Base-by-base conservation (phyloP, 2,888 invertebrate genomes). In the Nomada fabriciana region DNA sequence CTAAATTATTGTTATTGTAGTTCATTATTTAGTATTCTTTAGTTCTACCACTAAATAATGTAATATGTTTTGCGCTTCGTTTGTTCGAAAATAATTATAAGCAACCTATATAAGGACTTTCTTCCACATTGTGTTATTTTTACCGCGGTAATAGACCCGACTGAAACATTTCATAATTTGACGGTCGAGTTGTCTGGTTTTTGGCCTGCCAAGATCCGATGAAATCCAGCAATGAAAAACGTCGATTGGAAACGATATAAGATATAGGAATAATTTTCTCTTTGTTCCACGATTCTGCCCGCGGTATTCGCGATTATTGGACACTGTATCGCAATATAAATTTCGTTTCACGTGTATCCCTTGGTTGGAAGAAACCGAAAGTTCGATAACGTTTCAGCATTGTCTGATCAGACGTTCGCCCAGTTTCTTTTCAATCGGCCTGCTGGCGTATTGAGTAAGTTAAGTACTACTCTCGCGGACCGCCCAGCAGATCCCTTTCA, bases 161-260 rank as follows among this genome's bases (percentile, higher is more conserved):
- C 52, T 43, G 60, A 29, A 59, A 63, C 63, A 78, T 78, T 73
- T 60, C 74, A 71, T 80, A 80, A 75, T 77, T 80, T 60, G 50
- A 20, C n/a, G 42, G 63, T 57, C 63, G 47, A 50, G 42, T 36
- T 7, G 42, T 2, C 10, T 47, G 55, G 13, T 3, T 23, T 52
- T 47, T 23, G 43, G 36, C 9, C 25, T 15, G n/a, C n/a, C n/a
- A n/a, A 0, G 50, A 63, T 43, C 18, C 29, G 36, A 15, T 47
- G 59, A 59, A 23, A 60, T 64, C 11, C n/a, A 36, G 47, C 43
- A 23, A 18, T 13, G 43, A 50, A 23, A 3, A 67, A 29, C 36
- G 53, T 11, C 52, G 25, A 43, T 10, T 10, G 53, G 50, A 53
- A 75, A 36, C 47, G 70, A 77, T 70, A n/a, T 11, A 53, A n/a